Evolutionary conservation across 2,888 invertebrate species (phyloP).

Genomic region (Caenorhabditis auriculariae): DNA sequence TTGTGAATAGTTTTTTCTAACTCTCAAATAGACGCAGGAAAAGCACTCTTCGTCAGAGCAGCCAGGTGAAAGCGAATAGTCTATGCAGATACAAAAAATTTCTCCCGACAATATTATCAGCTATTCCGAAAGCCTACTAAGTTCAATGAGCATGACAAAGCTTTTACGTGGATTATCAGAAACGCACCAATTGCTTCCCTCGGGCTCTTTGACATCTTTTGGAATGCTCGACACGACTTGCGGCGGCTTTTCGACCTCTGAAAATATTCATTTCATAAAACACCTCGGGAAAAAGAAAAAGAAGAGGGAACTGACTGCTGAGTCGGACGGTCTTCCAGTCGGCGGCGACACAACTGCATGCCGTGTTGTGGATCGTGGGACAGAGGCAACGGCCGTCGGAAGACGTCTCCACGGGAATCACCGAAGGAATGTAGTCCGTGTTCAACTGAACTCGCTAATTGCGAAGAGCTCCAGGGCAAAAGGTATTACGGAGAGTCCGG

Average conservation of each 20-base stretch:
- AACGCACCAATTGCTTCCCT: background rate
- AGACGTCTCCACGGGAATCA: conserved; percentile 57
- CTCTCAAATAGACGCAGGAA: too few species aligned
- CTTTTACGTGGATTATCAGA: too few species aligned
- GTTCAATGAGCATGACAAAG: too few species aligned
- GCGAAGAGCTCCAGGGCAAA: background rate
- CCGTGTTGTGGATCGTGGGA: conserved; percentile 44
- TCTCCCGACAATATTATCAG: too few species aligned
- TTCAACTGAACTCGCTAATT: conserved; percentile 33
- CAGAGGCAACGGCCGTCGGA: conserved; percentile 55
- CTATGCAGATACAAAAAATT: too few species aligned
- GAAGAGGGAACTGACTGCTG: conserved; percentile 13
- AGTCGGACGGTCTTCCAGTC: conserved; percentile 56
- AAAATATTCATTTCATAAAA: too few species aligned
- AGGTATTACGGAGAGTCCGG: conserved; percentile 44
- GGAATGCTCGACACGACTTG: background rate
- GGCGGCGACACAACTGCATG: conserved; percentile 60
- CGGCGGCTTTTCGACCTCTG: conserved; percentile 8
- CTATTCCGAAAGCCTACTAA: too few species aligned
- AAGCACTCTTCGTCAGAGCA: too few species aligned
- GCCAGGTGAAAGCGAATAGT: too few species aligned
- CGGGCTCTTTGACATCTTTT: background rate
- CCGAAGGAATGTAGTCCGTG: conserved; percentile 55
- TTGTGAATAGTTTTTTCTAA: too few species aligned
- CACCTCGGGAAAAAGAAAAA: too few species aligned